Conservation (phyloP, 1,140 invertebrate species). For the Ylistrum balloti region DNA sequence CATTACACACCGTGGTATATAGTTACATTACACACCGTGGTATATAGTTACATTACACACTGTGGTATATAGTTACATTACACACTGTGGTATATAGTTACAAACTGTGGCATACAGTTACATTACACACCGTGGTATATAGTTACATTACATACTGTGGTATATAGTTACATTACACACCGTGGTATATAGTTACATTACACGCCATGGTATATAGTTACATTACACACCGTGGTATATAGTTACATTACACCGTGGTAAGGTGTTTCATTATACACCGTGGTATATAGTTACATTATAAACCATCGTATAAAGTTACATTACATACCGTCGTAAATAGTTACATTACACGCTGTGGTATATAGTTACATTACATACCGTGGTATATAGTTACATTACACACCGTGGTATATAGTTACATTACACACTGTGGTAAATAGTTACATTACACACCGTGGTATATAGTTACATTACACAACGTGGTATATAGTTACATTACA, state of each 20-base stretch:
- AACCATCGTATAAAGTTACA: not conserved
- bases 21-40: not conserved
- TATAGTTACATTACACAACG: not conserved
- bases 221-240: not conserved
- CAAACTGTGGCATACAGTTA: too few relatives aligned
- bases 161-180: not conserved
- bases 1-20: not conserved
- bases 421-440: not conserved
- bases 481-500: not conserved
- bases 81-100: not conserved
- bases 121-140: too few relatives aligned
- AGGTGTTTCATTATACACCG: too few relatives aligned
- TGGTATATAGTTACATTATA: not conserved
- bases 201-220: not conserved
- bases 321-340: not conserved
- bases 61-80: not conserved
- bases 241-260: too few relatives aligned
- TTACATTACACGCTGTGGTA: not conserved
- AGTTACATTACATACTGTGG: not conserved
- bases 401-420: not conserved
- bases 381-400: not conserved
- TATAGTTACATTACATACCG: conserved; percentile 5
- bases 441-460: not conserved
- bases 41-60: not conserved
- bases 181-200: not conserved